Evolutionary conservation across 2,888 invertebrate genomes (phyloP).

Genomic region (Rhodophaea formosa): DNA sequence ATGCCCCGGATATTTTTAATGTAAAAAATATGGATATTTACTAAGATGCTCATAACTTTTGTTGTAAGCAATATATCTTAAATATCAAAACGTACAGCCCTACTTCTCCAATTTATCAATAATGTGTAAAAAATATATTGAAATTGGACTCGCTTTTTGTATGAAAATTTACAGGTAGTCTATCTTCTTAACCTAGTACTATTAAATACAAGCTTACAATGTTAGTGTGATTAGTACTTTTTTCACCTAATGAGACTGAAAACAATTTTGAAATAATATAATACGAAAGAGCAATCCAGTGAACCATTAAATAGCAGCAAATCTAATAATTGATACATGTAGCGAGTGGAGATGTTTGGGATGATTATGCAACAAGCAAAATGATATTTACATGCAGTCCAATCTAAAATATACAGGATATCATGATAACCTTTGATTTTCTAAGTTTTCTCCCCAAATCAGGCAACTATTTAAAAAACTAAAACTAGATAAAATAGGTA

Average conservation of each 20-base stretch:
- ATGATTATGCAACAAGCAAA: constrained; percentile 10
- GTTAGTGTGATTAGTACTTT: neutral
- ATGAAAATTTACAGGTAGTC: too few species aligned
- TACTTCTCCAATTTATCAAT: too few species aligned
- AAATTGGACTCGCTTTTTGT: too few species aligned
- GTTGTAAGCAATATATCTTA: too few species aligned
- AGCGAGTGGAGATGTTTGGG: neutral
- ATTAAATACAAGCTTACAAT: too few species aligned
- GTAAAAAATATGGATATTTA: too few species aligned
- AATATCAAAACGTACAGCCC: too few species aligned
- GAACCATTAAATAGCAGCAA: neutral
- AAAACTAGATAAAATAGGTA: neutral
- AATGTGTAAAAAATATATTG: too few species aligned
- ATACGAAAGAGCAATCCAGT: neutral
- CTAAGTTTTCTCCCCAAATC: neutral
- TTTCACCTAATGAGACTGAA: constrained; percentile 56
- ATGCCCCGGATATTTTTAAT: too few species aligned
- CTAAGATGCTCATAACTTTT: too few species aligned
- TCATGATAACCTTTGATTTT: neutral
- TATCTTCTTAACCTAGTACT: too few species aligned
- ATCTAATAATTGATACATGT: neutral
- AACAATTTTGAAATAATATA: constrained; percentile 42
- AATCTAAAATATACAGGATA: neutral
- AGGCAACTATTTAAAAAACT: neutral
- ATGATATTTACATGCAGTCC: constrained; percentile 5